Evolutionary conservation across 1,140 invertebrate species (phyloP).

Genomic region (Drosophila tropicalis): DNA sequence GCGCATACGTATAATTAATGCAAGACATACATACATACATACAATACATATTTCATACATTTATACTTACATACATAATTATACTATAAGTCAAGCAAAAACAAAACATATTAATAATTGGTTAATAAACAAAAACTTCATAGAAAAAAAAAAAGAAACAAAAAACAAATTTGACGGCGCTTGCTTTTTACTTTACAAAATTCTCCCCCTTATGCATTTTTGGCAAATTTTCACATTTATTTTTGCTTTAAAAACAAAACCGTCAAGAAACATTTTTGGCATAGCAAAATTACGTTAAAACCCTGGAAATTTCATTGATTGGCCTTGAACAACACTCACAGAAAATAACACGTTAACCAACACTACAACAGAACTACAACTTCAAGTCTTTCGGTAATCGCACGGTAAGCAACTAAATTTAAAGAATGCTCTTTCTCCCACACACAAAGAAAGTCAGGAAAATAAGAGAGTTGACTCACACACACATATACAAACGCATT

Average conservation of each 20-base stretch:
- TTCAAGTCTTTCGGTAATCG: slow-evolving; percentile 40
- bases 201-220: slow-evolving; percentile 35
- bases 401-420: slow-evolving; percentile 45
- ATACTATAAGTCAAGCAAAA: slow-evolving; percentile 61
- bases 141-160: slow-evolving; percentile 52
- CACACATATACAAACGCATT: neutral
- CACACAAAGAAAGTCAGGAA: slow-evolving; percentile 30
- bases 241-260: slow-evolving; percentile 15
- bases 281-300: slow-evolving; percentile 46
- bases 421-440: slow-evolving; percentile 32
- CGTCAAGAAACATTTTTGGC: slow-evolving; percentile 49
- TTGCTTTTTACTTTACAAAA: slow-evolving; percentile 74
- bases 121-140: slow-evolving; percentile 77
- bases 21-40: slow-evolving; percentile 50
- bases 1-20: slow-evolving; percentile 62
- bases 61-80: slow-evolving; percentile 79
- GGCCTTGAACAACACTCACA: slow-evolving; percentile 55
- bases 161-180: slow-evolving; percentile 49
- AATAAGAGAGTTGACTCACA: neutral
- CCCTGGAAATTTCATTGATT: slow-evolving; percentile 39
- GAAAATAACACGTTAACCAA: slow-evolving; percentile 43
- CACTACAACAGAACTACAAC: slow-evolving; percentile 20
- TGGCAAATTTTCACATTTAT: slow-evolving; percentile 33
- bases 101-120: slow-evolving; percentile 70
- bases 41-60: slow-evolving; percentile 75